Evolutionary conservation across 2,113 vertebrate genomes (phyloP).

Genomic region (Stigmatopora argus): DNA sequence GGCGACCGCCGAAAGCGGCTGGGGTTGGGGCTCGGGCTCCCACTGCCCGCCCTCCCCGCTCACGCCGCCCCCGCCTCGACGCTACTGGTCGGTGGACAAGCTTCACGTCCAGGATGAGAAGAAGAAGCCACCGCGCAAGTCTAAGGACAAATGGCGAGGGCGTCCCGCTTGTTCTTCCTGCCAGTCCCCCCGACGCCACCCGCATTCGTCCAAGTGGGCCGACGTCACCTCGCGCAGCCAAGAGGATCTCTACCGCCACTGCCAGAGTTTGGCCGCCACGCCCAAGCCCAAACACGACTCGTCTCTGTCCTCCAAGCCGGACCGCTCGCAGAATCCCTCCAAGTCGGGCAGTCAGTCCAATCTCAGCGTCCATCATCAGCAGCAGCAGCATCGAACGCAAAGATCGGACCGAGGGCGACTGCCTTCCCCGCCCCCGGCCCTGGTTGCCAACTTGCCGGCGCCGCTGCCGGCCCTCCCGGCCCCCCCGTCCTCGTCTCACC

Average conservation of each 20-base stretch:
- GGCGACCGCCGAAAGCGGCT: slow-evolving; percentile 56
- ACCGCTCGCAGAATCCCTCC: slow-evolving; percentile 68
- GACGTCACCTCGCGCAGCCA: slow-evolving; percentile 70
- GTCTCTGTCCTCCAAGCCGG: slow-evolving; percentile 65
- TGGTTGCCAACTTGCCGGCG: slow-evolving; percentile 53
- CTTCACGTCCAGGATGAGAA: slow-evolving; percentile 81
- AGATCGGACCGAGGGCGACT: slow-evolving; percentile 54
- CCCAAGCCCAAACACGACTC: slow-evolving; percentile 64
- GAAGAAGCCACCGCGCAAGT: slow-evolving; percentile 67
- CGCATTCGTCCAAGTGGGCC: slow-evolving; percentile 58
- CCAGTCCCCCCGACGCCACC: slow-evolving; percentile 62
- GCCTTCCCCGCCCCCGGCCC: slow-evolving; percentile 57
- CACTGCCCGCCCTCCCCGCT: slow-evolving; percentile 68
- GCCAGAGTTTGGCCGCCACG: slow-evolving; percentile 69
- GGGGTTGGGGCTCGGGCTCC: slow-evolving; percentile 61
- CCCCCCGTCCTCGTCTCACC: slow-evolving; percentile 65
- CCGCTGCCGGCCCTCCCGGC: slow-evolving; percentile 68
- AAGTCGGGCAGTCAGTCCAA: slow-evolving; percentile 83
- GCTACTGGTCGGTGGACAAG: slow-evolving; percentile 90
- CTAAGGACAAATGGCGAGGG: slow-evolving; percentile 67
- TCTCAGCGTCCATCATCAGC: slow-evolving; percentile 65
- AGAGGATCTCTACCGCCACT: slow-evolving; percentile 76
- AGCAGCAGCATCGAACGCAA: slow-evolving; percentile 57
- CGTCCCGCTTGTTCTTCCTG: slow-evolving; percentile 62
- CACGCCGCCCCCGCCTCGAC: slow-evolving; percentile 73